Conservation (phyloP, 1,140 invertebrate species). For the Heliothis subflexa region DNA sequence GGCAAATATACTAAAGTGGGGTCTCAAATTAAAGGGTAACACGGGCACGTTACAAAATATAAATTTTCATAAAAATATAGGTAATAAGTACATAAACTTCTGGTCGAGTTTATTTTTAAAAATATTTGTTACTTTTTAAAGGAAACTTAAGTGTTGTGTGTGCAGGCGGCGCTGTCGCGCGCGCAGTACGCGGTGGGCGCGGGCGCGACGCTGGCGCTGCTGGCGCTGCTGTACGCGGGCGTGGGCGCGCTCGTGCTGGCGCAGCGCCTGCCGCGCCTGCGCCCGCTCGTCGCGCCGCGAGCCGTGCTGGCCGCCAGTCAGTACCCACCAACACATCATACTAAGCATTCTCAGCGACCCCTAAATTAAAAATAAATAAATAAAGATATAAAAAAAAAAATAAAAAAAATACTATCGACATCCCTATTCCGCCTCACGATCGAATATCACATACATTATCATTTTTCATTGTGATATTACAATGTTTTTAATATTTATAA, state of each 20-base stretch:
- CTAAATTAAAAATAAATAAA: too few species aligned
- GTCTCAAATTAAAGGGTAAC: too few species aligned
- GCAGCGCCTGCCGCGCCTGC: slow-evolving; percentile 68
- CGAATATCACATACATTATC: background rate
- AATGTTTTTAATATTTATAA: background rate
- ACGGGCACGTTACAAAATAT: too few species aligned
- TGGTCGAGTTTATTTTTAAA: too few species aligned
- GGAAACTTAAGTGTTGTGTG: background rate
- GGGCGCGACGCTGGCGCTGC: slow-evolving; percentile 61
- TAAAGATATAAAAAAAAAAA: too few species aligned
- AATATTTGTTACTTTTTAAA: too few species aligned
- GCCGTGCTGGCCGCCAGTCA: slow-evolving; percentile 65
- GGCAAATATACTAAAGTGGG: too few species aligned
- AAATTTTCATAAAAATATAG: too few species aligned
- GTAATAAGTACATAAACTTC: too few species aligned
- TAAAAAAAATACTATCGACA: too few species aligned
- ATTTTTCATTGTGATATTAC: background rate
- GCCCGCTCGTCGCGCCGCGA: slow-evolving; percentile 57
- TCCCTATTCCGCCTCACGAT: too few species aligned
- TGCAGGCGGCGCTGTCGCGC: slow-evolving; percentile 66
- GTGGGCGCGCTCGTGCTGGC: slow-evolving; percentile 69
- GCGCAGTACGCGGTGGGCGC: slow-evolving; percentile 69
- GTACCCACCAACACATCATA: background rate
- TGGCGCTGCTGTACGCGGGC: slow-evolving; percentile 70
- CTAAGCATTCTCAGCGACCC: too few species aligned